Percentiles rank a stretch among this genome's conserved stretches.
These are phyloP conservation scores for Irena cyanogastra DNA, from an alignment of 2,113 vertebrate genomes.

Conservation along the genomic window DNA sequence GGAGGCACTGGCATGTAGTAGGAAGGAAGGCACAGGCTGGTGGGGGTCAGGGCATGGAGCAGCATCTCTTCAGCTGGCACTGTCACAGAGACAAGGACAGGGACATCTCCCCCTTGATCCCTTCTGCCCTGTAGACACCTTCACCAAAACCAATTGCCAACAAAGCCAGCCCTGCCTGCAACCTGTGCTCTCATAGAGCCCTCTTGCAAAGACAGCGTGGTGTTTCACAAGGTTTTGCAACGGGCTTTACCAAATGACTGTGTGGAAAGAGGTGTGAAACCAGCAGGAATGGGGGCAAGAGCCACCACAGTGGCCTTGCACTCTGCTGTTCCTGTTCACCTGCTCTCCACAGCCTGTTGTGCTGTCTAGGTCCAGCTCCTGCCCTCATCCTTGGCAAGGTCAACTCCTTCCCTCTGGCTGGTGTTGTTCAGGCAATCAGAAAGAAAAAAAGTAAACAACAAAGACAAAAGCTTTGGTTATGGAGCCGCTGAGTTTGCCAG, in stretches of 20 bases:
- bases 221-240: slow-evolving; percentile 39
- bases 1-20: not conserved
- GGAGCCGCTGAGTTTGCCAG: not conserved
- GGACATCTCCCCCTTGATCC: not conserved
- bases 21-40: not conserved
- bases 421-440: not conserved
- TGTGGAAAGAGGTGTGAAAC: not conserved
- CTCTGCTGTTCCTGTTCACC: not conserved
- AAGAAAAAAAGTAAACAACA: not conserved
- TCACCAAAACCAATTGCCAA: not conserved
- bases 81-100: not conserved
- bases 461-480: slow-evolving; percentile 3
- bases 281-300: not conserved
- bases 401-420: not conserved
- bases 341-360: not conserved
- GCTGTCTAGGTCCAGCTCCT: not conserved
- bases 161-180: not conserved
- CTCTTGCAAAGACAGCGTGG: not conserved
- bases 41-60: not conserved
- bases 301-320: not conserved
- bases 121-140: not conserved
- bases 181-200: not conserved
- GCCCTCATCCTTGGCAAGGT: not conserved
- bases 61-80: not conserved
- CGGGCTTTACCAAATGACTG: not conserved